phyloP scores from a whole-genome alignment of 2,113 vertebrate genomes.

The Galeopterus variegatus region DNA sequence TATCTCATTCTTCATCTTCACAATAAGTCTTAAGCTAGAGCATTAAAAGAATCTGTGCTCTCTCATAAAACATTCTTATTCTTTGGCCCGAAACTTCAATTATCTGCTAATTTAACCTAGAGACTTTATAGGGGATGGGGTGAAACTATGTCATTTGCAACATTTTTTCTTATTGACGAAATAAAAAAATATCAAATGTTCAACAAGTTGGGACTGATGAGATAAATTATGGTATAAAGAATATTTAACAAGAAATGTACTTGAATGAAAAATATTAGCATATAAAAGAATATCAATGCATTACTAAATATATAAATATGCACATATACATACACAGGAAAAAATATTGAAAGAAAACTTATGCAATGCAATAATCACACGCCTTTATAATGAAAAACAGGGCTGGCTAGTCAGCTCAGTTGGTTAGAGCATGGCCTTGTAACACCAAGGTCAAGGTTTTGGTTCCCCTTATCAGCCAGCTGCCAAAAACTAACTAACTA shows the following conservation, averaged over 20 bases:
- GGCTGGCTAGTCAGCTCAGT: too few species aligned
- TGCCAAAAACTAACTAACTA: too few species aligned
- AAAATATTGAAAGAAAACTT: constrained; percentile 55
- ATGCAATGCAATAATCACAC: background rate
- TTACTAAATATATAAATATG: constrained; percentile 43
- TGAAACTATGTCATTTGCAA: constrained; percentile 29
- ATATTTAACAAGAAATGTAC: constrained; percentile 32
- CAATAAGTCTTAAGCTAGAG: background rate
- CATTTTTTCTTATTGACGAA: constrained; percentile 48
- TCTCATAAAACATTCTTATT: constrained; percentile 44
- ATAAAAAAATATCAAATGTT: constrained; percentile 10
- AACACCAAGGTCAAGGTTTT: too few species aligned
- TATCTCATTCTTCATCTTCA: background rate
- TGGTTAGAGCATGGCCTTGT: too few species aligned
- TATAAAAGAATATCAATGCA: background rate
- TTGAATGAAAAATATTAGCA: constrained; percentile 12
- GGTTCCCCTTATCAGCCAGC: too few species aligned
- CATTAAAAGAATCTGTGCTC: constrained; percentile 17
- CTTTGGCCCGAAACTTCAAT: background rate
- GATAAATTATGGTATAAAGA: constrained; percentile 13
- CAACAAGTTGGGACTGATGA: background rate
- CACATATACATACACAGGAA: background rate
- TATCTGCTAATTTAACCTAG: constrained; percentile 39
- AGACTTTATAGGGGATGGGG: background rate
- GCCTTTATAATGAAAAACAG: constrained; percentile 12